Evolutionary conservation across 2,113 vertebrate genomes (phyloP).

Genomic region (Girardinichthys multiradiatus): DNA sequence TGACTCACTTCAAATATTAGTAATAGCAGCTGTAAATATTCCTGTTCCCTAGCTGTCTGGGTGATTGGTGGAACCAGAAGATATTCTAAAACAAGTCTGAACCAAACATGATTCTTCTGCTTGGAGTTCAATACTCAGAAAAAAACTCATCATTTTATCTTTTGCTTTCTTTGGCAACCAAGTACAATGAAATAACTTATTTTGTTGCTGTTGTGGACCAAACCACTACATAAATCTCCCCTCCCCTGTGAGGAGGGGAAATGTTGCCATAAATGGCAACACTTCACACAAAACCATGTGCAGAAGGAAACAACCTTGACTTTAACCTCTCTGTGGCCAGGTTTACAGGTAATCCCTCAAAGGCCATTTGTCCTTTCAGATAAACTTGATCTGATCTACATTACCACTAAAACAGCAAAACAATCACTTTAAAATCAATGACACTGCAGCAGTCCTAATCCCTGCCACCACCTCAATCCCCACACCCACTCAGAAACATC

Average conservation of each 20-base stretch:
- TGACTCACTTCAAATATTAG: conserved; percentile 28
- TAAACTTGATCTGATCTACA: conserved; percentile 36
- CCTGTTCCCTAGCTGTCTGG: conserved; percentile 36
- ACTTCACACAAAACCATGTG: background rate
- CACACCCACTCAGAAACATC: background rate
- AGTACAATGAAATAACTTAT: background rate
- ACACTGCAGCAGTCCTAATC: conserved; percentile 58
- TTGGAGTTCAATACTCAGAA: conserved; percentile 12
- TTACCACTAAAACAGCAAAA: conserved; percentile 55
- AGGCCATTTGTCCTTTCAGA: conserved; percentile 3
- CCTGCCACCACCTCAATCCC: conserved; percentile 1
- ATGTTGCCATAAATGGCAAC: background rate
- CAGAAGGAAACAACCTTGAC: conserved; percentile 18
- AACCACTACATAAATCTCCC: background rate
- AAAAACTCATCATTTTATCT: background rate
- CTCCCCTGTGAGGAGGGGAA: too few species aligned
- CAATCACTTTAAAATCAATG: conserved; percentile 63
- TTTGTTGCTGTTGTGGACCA: background rate
- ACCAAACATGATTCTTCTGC: conserved; percentile 1
- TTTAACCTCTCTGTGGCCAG: conserved; percentile 31
- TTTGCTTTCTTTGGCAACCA: background rate
- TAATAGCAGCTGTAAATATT: conserved; percentile 32
- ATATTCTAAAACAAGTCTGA: conserved; percentile 37
- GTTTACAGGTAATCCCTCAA: conserved; percentile 11
- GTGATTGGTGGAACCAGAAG: conserved; percentile 33